Percentiles rank a stretch among this genome's conserved stretches.
Evolutionary conservation across 2,797 vertebrate genomes (phyloP).

Genomic region (Gambelia wislizenii): DNA sequence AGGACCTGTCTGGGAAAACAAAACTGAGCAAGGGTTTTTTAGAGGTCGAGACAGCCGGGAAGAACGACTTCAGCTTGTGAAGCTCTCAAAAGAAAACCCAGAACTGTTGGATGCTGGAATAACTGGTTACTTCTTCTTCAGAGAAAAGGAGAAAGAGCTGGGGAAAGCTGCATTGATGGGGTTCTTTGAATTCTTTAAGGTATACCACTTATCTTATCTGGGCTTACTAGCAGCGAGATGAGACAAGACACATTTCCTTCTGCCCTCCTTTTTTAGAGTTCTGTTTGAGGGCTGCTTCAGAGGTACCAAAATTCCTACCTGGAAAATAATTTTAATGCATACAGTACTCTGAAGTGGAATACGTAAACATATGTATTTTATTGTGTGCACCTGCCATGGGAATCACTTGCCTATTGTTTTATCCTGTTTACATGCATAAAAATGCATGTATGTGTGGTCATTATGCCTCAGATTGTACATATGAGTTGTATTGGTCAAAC

Average conservation of each 20-base stretch:
- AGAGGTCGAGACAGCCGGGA: constrained; percentile 93
- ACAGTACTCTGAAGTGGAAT: neutral
- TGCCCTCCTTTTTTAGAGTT: neutral
- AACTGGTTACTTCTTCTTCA: constrained; percentile 95
- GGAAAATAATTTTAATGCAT: neutral
- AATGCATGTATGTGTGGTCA: neutral
- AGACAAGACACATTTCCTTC: neutral
- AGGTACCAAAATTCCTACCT: neutral
- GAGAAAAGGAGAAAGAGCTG: constrained; percentile 88
- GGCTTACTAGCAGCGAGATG: neutral
- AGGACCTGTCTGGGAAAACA: constrained; percentile 91
- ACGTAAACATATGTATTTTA: neutral
- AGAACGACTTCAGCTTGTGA: constrained; percentile 88
- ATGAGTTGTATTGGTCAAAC: no score
- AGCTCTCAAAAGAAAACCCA: constrained; percentile 86
- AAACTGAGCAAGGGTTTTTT: constrained; percentile 90
- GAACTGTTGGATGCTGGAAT: constrained; percentile 93
- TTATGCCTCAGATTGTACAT: neutral
- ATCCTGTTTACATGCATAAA: neutral
- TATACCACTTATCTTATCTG: constrained; percentile 63
- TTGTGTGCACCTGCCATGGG: no score
- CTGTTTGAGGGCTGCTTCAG: neutral
- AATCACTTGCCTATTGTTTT: neutral
- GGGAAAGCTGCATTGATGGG: constrained; percentile 89
- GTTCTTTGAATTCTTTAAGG: constrained; percentile 98